These are phyloP conservation scores for Caranx ignobilis DNA, from an alignment of 2,113 vertebrate genomes.

Conservation along the genomic window DNA sequence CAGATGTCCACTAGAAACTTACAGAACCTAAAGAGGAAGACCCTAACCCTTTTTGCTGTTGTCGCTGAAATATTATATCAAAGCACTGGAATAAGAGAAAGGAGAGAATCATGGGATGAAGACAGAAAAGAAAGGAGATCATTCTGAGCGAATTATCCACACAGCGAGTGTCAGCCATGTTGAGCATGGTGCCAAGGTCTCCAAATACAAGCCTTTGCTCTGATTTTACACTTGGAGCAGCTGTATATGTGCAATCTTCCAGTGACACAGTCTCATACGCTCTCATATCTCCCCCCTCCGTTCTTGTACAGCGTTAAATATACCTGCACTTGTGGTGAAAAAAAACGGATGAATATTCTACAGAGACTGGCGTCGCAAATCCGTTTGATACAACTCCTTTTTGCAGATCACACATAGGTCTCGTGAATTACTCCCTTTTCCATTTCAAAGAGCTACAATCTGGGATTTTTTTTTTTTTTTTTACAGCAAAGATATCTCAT, in stretches of 20 bases:
- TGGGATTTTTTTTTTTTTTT: constrained; percentile 39
- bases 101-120: not conserved
- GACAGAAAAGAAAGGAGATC: not conserved
- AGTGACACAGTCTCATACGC: constrained; percentile 53
- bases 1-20: constrained; percentile 41
- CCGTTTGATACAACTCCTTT: constrained; percentile 56
- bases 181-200: constrained; percentile 29
- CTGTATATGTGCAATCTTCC: constrained; percentile 19
- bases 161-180: constrained; percentile 9
- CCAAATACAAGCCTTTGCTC: constrained; percentile 36
- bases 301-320: constrained; percentile 71
- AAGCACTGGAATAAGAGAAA: constrained; percentile 7
- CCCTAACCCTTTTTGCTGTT: not conserved
- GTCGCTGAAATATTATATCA: constrained; percentile 20
- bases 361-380: constrained; percentile 57
- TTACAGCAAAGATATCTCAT: constrained; percentile 58
- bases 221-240: constrained; percentile 34
- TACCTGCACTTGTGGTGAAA: constrained; percentile 61
- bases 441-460: constrained; percentile 71
- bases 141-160: constrained; percentile 2
- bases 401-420: constrained; percentile 66
- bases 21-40: not conserved
- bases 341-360: constrained; percentile 64
- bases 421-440: constrained; percentile 67
- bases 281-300: constrained; percentile 31